Evolutionary conservation across 2,113 vertebrate genomes (phyloP).

Genomic region (Mustela lutreola): DNA sequence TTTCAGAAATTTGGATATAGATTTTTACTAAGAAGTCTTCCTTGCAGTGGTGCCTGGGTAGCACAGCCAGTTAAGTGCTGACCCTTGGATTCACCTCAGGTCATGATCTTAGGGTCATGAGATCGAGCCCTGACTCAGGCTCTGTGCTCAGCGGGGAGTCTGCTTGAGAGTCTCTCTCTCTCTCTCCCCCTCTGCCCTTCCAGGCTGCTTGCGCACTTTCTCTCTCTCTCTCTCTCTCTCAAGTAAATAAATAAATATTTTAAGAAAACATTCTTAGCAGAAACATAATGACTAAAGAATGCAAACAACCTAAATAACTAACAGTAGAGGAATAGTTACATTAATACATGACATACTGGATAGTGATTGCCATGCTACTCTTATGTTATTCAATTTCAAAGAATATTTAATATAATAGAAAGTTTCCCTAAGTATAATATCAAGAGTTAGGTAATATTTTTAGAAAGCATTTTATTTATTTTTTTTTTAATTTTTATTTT

Average conservation of each 20-base stretch:
- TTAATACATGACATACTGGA: neutral
- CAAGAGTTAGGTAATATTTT: neutral
- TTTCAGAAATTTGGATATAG: neutral
- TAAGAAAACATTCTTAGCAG: neutral
- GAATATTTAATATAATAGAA: neutral
- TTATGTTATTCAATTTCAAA: neutral
- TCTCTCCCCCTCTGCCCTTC: no score
- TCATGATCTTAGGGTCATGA: neutral
- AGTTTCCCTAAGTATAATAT: neutral
- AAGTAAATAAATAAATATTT: neutral
- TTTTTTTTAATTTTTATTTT: no score
- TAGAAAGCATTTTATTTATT: neutral
- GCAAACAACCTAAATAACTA: neutral
- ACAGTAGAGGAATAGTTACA: neutral
- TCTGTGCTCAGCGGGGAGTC: neutral
- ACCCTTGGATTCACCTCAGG: neutral
- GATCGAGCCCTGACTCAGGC: neutral
- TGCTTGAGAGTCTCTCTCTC: neutral
- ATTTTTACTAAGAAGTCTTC: constrained; percentile 29
- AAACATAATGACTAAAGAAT: neutral
- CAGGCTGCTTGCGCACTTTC: neutral
- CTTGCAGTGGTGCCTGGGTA: neutral
- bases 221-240: neutral
- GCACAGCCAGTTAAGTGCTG: neutral
- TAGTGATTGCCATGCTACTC: neutral